Conservation (phyloP, 2,113 vertebrate genomes). For the Seriola quinqueradiata region DNA sequence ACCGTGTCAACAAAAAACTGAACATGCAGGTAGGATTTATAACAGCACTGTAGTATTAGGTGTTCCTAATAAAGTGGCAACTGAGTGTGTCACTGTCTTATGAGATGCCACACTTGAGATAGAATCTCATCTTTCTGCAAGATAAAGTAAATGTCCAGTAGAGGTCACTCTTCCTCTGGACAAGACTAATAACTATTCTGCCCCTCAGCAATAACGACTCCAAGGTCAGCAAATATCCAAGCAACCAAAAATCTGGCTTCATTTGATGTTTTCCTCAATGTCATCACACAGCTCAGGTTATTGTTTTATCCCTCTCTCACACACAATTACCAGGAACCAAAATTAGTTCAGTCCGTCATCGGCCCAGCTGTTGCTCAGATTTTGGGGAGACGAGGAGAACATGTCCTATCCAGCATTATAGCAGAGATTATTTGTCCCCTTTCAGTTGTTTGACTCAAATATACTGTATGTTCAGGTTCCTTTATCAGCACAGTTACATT, state of each 20-base stretch:
- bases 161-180: slow-evolving; percentile 57
- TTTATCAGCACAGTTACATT: background rate
- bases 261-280: slow-evolving; percentile 14
- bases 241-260: background rate
- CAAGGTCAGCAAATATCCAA: background rate
- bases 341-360: background rate
- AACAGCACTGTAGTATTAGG: background rate
- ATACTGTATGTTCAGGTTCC: no score
- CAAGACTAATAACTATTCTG: background rate
- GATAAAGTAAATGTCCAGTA: slow-evolving; percentile 45
- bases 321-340: background rate
- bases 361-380: background rate
- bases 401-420: background rate
- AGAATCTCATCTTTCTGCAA: background rate
- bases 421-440: background rate
- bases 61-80: background rate
- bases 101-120: background rate
- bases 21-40: background rate
- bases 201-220: background rate
- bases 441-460: background rate
- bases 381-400: background rate
- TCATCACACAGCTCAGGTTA: background rate
- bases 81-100: background rate
- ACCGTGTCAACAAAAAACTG: background rate
- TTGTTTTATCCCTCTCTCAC: background rate